Percentiles rank a stretch among this genome's conserved stretches.
Conservation (phyloP, 2,888 invertebrate genomes). For the Parasteatoda lunata region DNA sequence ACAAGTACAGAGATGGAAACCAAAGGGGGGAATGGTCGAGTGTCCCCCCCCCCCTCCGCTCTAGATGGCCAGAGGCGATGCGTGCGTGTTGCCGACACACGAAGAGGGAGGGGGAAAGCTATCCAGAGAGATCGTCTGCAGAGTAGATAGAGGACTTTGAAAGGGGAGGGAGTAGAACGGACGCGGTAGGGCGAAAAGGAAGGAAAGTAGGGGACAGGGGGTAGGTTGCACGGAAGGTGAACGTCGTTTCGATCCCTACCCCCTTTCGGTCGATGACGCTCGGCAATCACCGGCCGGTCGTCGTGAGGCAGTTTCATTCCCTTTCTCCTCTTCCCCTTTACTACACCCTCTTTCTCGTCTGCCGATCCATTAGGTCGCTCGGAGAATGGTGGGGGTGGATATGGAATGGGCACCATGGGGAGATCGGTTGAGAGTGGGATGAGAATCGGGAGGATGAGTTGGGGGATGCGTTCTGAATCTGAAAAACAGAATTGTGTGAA, state of each 20-base stretch:
- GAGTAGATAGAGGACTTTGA: background rate
- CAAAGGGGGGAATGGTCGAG: slow-evolving; percentile 4
- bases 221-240: slow-evolving; percentile 34
- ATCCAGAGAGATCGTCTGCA: background rate
- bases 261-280: slow-evolving; percentile 63
- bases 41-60: background rate
- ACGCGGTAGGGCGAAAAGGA: slow-evolving; percentile 21
- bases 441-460: background rate
- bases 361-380: slow-evolving; percentile 63
- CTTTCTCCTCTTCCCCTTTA: slow-evolving; percentile 1
- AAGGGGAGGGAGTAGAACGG: background rate
- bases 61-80: slow-evolving; percentile 50
- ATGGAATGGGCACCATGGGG: slow-evolving; percentile 4
- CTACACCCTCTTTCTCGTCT: slow-evolving; percentile 28
- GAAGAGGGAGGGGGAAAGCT: background rate
- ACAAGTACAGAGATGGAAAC: slow-evolving; percentile 2
- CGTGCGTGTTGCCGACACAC: slow-evolving; percentile 44
- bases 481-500: slow-evolving; percentile 38
- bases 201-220: slow-evolving; percentile 7
- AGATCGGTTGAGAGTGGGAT: background rate
- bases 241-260: slow-evolving; percentile 8
- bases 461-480: slow-evolving; percentile 44
- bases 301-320: slow-evolving; percentile 13
- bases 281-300: slow-evolving; percentile 62
- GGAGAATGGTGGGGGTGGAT: slow-evolving; percentile 16